Conservation (phyloP, 1,140 invertebrate species). For the Bombus soroeensis region DNA sequence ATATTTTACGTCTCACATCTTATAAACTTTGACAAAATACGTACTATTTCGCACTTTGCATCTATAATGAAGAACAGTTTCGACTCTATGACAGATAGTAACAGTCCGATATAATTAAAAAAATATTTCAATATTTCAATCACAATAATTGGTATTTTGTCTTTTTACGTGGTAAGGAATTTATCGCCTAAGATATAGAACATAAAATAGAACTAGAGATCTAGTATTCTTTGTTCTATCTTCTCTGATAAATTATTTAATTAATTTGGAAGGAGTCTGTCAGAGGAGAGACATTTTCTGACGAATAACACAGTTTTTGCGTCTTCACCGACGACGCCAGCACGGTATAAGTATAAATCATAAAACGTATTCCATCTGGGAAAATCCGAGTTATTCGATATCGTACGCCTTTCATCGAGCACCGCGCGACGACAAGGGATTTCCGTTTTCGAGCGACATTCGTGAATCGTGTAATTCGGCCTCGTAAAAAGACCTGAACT, state of each 20-base stretch:
- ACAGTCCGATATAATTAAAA: no score
- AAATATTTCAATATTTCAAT: no score
- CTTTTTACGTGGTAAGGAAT: no score
- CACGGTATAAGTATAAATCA: neutral
- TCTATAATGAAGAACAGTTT: no score
- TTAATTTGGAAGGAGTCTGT: neutral
- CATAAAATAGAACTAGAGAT: no score
- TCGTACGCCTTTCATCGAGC: slow-evolving; percentile 33
- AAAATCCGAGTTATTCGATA: slow-evolving; percentile 62
- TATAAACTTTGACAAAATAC: no score
- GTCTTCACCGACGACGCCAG: neutral
- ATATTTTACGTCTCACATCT: no score
- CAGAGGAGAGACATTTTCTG: neutral
- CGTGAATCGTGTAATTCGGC: slow-evolving; percentile 56
- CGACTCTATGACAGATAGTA: no score
- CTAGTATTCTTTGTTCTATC: no score
- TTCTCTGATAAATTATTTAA: neutral
- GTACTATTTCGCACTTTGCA: no score
- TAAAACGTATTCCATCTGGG: slow-evolving; percentile 43
- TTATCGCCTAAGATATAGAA: no score
- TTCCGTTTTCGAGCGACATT: slow-evolving; percentile 54
- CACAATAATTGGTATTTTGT: no score
- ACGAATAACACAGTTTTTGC: neutral
- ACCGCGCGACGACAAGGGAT: slow-evolving; percentile 48
- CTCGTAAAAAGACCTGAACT: slow-evolving; percentile 13